Percentiles rank a stretch among this genome's conserved stretches.
Evolutionary conservation across 2,113 vertebrate species (phyloP).

Genomic region (Sisor rabdophorus): DNA sequence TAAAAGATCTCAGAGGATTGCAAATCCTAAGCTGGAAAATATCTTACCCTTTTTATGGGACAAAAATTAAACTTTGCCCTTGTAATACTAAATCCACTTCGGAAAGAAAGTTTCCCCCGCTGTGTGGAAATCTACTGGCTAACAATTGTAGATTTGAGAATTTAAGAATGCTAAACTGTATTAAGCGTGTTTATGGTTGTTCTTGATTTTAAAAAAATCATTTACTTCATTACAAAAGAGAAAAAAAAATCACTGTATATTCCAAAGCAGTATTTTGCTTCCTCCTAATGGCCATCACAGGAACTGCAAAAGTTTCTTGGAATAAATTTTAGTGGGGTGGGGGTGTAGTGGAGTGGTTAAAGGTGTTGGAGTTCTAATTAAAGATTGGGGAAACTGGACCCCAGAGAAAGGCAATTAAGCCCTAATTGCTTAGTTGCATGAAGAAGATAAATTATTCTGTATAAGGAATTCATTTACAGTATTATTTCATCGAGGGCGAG

Average conservation of each 20-base stretch:
- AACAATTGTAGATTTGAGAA: conserved; percentile 56
- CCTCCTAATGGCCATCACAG: conserved; percentile 60
- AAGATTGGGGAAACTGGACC: no score
- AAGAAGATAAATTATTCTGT: no score
- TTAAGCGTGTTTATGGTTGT: no score
- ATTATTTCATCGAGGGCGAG: no score
- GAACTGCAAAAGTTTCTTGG: conserved; percentile 17
- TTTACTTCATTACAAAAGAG: not conserved
- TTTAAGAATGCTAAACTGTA: no score
- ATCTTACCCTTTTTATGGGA: conserved; percentile 19
- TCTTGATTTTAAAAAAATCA: no score
- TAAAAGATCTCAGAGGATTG: conserved; percentile 2
- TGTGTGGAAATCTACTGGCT: conserved; percentile 45
- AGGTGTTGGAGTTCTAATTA: no score
- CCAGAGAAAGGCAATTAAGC: no score
- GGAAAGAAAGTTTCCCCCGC: not conserved
- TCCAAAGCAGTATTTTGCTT: conserved; percentile 56
- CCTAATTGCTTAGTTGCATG: no score
- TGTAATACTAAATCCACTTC: conserved; percentile 32
- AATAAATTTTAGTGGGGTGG: no score
- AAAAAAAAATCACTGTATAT: conserved; percentile 14
- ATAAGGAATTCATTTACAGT: no score
- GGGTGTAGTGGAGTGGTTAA: no score
- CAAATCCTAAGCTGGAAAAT: conserved; percentile 34
- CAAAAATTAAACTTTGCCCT: conserved; percentile 40